Evolutionary conservation across 2,113 vertebrate genomes (phyloP).

Genomic region (Varanus salvator): DNA sequence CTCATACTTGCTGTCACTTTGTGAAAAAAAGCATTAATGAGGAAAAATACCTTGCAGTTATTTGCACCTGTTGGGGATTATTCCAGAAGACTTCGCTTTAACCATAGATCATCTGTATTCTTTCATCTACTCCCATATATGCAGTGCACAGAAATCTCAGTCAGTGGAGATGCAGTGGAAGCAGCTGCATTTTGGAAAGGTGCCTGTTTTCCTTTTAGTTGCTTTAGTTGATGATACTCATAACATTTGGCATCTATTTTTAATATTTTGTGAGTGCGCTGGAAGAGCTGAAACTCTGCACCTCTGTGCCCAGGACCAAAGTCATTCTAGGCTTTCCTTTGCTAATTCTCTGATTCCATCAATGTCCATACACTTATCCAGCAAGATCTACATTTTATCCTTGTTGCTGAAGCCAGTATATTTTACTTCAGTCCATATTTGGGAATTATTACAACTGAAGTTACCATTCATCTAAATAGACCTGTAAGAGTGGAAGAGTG

Average conservation of each 20-base stretch:
- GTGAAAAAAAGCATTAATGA: constrained; percentile 1
- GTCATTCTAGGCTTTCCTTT: background rate
- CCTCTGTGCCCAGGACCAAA: background rate
- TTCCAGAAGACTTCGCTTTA: constrained; percentile 8
- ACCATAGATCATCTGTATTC: background rate
- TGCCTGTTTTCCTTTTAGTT: background rate
- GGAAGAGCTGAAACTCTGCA: background rate
- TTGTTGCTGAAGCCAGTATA: background rate
- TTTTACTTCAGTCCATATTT: background rate
- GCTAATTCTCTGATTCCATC: background rate
- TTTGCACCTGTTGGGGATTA: constrained; percentile 30
- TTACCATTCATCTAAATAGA: background rate
- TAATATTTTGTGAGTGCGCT: background rate
- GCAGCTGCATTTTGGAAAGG: background rate
- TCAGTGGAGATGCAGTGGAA: background rate
- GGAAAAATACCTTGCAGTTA: background rate
- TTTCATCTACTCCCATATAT: background rate
- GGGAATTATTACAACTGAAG: background rate
- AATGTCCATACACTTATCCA: background rate
- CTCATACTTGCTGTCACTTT: background rate
- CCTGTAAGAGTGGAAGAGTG: background rate
- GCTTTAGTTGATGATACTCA: background rate
- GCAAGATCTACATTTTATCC: background rate
- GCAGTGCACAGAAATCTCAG: background rate
- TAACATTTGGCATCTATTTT: background rate